phyloP scores from a whole-genome alignment of 2,797 vertebrate species.

The Myotis pilosus region DNA sequence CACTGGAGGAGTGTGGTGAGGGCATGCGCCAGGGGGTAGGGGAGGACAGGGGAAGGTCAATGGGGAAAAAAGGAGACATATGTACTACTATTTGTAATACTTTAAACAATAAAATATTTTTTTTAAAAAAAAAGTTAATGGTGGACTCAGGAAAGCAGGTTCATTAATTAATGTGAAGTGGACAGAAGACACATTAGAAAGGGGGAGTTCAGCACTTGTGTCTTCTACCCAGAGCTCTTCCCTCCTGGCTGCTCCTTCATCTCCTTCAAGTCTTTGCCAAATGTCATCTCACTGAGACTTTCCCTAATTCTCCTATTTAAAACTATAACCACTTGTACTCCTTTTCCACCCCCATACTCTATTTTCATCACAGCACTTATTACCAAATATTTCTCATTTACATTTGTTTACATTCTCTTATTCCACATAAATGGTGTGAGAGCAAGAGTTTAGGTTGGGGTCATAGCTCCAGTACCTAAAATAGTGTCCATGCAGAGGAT shows the following conservation, averaged over 20 bases:
- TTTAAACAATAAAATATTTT: too few relatives aligned
- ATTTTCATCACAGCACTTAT: not conserved
- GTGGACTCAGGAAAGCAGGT: not conserved
- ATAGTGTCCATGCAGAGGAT: not conserved
- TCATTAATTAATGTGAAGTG: not conserved
- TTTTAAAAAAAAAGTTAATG: not conserved
- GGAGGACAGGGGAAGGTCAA: too few relatives aligned
- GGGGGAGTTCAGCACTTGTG: too few relatives aligned
- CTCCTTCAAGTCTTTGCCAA: not conserved
- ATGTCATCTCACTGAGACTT: not conserved
- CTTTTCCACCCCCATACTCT: not conserved
- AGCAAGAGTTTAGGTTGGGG: not conserved
- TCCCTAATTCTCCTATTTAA: not conserved
- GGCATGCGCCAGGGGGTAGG: too few relatives aligned
- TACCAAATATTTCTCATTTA: not conserved
- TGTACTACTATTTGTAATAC: too few relatives aligned
- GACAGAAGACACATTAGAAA: not conserved
- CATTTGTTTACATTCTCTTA: not conserved
- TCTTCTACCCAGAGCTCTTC: not conserved
- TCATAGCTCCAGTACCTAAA: not conserved
- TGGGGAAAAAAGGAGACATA: too few relatives aligned
- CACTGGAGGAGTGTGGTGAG: too few relatives aligned
- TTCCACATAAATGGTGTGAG: not conserved
- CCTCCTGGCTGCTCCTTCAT: not conserved
- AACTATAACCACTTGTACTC: not conserved